These are phyloP conservation scores for Zaprionus davidi DNA, from an alignment of 1,140 invertebrate genomes.

Conservation along the genomic window DNA sequence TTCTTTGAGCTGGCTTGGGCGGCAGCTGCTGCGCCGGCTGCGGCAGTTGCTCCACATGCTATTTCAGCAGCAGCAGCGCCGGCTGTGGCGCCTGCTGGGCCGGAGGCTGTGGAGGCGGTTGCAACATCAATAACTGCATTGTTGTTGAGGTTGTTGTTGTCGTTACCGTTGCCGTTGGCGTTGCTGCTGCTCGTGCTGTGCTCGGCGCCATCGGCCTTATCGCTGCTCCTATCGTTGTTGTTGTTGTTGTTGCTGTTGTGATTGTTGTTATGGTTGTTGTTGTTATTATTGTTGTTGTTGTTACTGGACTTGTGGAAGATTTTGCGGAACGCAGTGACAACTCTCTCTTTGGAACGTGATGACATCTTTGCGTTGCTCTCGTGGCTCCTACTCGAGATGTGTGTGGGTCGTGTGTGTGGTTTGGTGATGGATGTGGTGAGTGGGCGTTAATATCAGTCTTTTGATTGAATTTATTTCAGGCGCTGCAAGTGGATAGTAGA, in stretches of 20 bases:
- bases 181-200: conserved; percentile 38
- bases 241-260: conserved; percentile 85
- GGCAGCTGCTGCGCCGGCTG: conserved; percentile 6
- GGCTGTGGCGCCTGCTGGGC: not conserved
- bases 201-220: conserved; percentile 64
- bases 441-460: conserved; percentile 60
- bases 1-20: conserved; percentile 52
- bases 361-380: conserved; percentile 86
- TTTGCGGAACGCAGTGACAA: conserved; percentile 90
- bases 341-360: conserved; percentile 89
- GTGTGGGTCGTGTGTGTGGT: conserved; percentile 29
- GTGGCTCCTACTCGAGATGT: not conserved
- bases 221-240: conserved; percentile 84
- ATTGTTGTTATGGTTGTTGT: conserved; percentile 85
- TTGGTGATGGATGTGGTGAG: not conserved
- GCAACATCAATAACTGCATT: conserved; percentile 84
- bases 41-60: conserved; percentile 12
- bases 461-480: conserved; percentile 39
- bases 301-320: conserved; percentile 87
- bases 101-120: conserved; percentile 15
- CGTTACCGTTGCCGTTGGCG: conserved; percentile 88
- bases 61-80: conserved; percentile 5
- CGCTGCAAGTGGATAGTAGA: conserved; percentile 22
- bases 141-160: conserved; percentile 88
- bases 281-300: conserved; percentile 85